phyloP scores from a whole-genome alignment of 2,888 invertebrate genomes.

The Torymus auratus region DNA sequence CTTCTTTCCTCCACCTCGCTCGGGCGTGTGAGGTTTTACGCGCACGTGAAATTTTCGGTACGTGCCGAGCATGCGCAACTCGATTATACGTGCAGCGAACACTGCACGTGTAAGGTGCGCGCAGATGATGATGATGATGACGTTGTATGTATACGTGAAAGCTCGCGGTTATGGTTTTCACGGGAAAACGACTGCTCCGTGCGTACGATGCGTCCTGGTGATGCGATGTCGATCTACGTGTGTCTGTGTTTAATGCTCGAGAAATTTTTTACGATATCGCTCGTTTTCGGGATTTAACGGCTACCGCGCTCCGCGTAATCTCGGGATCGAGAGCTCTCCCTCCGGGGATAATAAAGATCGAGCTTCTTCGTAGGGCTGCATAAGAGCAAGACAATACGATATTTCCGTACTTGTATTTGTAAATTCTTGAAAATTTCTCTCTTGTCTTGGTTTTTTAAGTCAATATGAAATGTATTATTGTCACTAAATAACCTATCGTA shows the following conservation, averaged over 20 bases:
- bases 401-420: too few species aligned
- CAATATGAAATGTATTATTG: too few species aligned
- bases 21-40: slow-evolving; percentile 45
- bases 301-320: too few species aligned
- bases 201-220: not conserved
- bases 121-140: too few species aligned
- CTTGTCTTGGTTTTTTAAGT: too few species aligned
- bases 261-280: slow-evolving; percentile 35
- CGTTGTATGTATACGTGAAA: not conserved
- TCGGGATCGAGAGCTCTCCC: too few species aligned
- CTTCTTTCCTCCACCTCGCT: not conserved
- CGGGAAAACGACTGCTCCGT: not conserved
- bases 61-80: slow-evolving; percentile 9
- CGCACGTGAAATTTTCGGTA: slow-evolving; percentile 33
- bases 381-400: too few species aligned
- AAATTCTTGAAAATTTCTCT: too few species aligned
- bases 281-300: slow-evolving; percentile 6
- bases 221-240: not conserved
- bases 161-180: not conserved
- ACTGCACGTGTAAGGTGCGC: too few species aligned
- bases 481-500: too few species aligned
- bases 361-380: too few species aligned
- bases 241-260: slow-evolving; percentile 8
- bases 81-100: not conserved
- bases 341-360: too few species aligned